Evolutionary conservation across 2,888 invertebrate genomes (phyloP).

Genomic region (Folsomia manolachei): DNA sequence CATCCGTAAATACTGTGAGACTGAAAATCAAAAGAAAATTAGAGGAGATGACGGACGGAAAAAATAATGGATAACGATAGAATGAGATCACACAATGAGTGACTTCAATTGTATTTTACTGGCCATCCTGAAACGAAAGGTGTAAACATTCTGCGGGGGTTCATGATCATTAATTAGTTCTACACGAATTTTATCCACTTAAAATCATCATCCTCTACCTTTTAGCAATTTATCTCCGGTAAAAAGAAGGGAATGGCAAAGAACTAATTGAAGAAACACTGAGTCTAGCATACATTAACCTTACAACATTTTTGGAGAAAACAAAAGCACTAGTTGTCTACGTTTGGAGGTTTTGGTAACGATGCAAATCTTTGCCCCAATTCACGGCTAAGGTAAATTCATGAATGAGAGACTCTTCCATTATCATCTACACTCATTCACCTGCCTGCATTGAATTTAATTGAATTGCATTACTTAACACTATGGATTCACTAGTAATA

Average conservation of each 20-base stretch:
- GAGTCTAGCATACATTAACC: no score
- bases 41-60: conserved; percentile 17
- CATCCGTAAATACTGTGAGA: conserved; percentile 51
- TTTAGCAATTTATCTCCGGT: not conserved
- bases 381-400: not conserved
- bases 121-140: conserved; percentile 39
- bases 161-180: conserved; percentile 45
- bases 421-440: no score
- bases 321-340: no score
- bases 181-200: conserved; percentile 39
- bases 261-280: no score
- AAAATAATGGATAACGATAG: conserved; percentile 22
- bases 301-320: no score
- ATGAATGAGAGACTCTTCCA: conserved; percentile 5
- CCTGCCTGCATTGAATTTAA: no score
- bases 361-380: conserved; percentile 5
- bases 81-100: conserved; percentile 21
- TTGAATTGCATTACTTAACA: no score
- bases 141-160: conserved; percentile 20
- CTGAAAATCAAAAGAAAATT: conserved; percentile 39
- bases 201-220: not conserved
- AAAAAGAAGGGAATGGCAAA: no score
- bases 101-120: conserved; percentile 43
- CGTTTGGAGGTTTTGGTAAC: no score
- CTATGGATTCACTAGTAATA: no score